phyloP scores from a whole-genome alignment of 1,140 invertebrate species.

The Luehdorfia chinensis region DNA sequence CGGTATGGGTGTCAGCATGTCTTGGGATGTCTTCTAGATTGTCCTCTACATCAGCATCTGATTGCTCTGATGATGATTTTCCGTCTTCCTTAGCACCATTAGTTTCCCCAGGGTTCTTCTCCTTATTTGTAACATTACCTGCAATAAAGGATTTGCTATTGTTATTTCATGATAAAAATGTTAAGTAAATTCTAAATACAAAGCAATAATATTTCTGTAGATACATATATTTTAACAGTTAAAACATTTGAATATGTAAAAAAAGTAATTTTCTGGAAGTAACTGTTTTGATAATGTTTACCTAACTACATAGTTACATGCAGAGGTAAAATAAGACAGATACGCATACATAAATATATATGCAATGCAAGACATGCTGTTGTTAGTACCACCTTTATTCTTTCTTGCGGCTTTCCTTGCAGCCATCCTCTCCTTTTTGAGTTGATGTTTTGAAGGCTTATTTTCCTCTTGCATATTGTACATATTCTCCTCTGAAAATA shows the following conservation, averaged over 20 bases:
- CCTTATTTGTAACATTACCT: constrained; percentile 36
- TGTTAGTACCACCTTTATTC: constrained; percentile 51
- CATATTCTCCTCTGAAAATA: constrained; percentile 71
- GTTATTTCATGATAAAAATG: too few species aligned
- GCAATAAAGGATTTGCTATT: constrained; percentile 18
- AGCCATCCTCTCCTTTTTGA: constrained; percentile 82
- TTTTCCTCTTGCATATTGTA: constrained; percentile 73
- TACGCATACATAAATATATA: constrained; percentile 16
- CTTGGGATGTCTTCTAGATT: constrained; percentile 81
- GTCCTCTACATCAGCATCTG: constrained; percentile 89
- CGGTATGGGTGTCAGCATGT: constrained; percentile 33
- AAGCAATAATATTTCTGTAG: neutral
- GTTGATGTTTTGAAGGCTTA: constrained; percentile 82
- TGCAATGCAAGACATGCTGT: constrained; percentile 12
- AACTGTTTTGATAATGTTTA: neutral
- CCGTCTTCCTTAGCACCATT: constrained; percentile 62
- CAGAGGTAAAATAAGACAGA: constrained; percentile 4
- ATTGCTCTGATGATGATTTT: constrained; percentile 80
- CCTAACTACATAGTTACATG: constrained; percentile 5
- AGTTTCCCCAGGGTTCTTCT: constrained; percentile 42
- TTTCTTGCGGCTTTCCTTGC: constrained; percentile 77
- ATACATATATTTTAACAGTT: too few species aligned
- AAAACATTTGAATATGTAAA: too few species aligned
- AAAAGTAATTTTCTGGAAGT: neutral
- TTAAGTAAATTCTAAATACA: neutral